Evolutionary conservation across 1,140 invertebrate species (phyloP), one percentile per base, ranked within the genome.

Genomic region (Goniozus legneri): DNA sequence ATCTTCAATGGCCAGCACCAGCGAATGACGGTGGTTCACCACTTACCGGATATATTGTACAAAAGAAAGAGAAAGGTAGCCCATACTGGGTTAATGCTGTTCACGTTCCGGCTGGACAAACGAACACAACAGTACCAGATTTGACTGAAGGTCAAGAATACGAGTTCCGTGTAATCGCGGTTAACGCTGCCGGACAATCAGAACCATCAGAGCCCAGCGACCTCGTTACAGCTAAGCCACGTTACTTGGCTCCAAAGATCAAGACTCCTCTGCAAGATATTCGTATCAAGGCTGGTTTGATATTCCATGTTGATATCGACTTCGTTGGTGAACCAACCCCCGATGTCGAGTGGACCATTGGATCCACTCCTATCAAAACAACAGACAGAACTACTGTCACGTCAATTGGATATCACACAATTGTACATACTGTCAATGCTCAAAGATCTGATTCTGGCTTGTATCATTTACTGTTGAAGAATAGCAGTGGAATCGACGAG

Each of bases 201-300:
- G 92, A 97, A 71, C 92, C 95, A 6, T 95, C 91, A 41, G 93
- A 95, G 65, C 88, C 95, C 30, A 95, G 91, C 22, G 89, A 96
- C 63, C 80, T 90, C 31, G 82, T 97, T 48, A 89, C 84, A 36
- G 88, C 87, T 40, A 94, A 95, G 65, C 85, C 90, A 50, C 84
- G 92, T 71, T 89, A 86, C 60, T 77, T 96, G 62, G 86, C 91
- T 58, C 94, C 94, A 2, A 95, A 94, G 76, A 96, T 97, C 60
- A 86, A 91, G 42, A 93, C 91, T 35, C 91, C 91, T 7, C 77
- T 95, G 44, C 84, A 87, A 57, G 90, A 95, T 60, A 83, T 94
- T 42, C 84, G 88, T 42, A 88, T 95, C 52, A 94, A 93, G 71
- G 90, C 91, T 57, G 95, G 95, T 38, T 87, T 93, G 40, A 92